Evolutionary conservation across 2,888 invertebrate genomes (phyloP).

Genomic region (Taphrorychus bicolor): DNA sequence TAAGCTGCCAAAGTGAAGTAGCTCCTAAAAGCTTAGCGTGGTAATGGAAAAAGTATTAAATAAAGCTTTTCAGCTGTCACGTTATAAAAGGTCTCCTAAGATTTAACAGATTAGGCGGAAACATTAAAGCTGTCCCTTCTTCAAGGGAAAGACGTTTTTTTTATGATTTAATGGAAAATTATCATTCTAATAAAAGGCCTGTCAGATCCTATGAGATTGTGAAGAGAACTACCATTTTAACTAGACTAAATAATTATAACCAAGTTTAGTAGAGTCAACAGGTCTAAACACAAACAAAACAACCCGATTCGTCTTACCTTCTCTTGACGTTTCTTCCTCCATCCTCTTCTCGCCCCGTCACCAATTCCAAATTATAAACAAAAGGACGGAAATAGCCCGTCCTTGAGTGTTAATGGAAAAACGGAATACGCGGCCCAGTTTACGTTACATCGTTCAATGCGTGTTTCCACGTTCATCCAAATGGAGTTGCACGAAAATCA

Average conservation of each 20-base stretch:
- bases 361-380: too few species aligned
- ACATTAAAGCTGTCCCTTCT: too few species aligned
- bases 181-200: neutral
- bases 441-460: conserved; percentile 8
- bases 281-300: neutral
- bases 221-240: neutral
- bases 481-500: conserved; percentile 26
- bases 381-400: neutral
- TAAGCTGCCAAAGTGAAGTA: neutral
- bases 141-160: neutral
- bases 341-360: too few species aligned
- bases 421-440: neutral
- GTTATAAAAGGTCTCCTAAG: too few species aligned
- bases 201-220: neutral
- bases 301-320: neutral
- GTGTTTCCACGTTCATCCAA: conserved; percentile 1
- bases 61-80: neutral
- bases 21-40: neutral
- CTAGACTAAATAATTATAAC: too few species aligned
- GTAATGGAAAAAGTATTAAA: neutral
- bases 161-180: neutral
- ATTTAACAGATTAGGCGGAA: too few species aligned
- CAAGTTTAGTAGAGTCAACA: conserved; percentile 1
- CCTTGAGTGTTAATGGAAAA: conserved; percentile 11
- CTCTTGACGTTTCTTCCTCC: neutral